Evolutionary conservation across 2,113 vertebrate genomes (phyloP).

Genomic region (Hipposideros armiger): DNA sequence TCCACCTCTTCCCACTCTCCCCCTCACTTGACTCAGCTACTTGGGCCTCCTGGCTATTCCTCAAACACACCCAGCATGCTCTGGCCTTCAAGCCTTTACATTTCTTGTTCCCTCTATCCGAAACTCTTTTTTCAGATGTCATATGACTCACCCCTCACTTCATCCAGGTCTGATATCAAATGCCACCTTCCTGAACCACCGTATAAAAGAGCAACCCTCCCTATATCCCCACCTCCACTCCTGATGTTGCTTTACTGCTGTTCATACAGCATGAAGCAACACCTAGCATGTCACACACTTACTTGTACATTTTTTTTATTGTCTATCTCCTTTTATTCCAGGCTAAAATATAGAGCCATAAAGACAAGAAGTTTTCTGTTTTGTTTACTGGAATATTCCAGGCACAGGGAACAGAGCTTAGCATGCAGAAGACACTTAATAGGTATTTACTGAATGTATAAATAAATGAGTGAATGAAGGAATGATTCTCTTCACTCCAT

Average conservation of each 20-base stretch:
- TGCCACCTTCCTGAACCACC: not conserved
- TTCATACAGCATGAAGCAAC: not conserved
- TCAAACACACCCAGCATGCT: not conserved
- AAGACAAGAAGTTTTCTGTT: not conserved
- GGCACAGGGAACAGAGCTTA: not conserved
- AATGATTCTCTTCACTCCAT: not conserved
- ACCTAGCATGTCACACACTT: not conserved
- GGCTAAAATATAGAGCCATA: not conserved
- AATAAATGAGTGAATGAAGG: not conserved
- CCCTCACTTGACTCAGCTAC: not conserved
- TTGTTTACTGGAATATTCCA: constrained; percentile 6
- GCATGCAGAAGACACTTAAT: not conserved
- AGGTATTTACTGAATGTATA: not conserved
- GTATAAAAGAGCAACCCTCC: not conserved
- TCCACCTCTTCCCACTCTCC: not conserved
- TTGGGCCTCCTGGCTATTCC: not conserved
- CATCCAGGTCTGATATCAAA: not conserved
- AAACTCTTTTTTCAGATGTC: not conserved
- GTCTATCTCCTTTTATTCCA: not conserved
- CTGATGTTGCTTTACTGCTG: not conserved
- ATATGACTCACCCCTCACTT: not conserved
- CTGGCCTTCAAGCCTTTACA: not conserved
- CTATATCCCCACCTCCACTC: not conserved
- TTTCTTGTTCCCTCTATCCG: not conserved
- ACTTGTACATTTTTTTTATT: not conserved